Evolutionary conservation across 2,797 vertebrate genomes (phyloP).

Genomic region (Myotis planiceps): DNA sequence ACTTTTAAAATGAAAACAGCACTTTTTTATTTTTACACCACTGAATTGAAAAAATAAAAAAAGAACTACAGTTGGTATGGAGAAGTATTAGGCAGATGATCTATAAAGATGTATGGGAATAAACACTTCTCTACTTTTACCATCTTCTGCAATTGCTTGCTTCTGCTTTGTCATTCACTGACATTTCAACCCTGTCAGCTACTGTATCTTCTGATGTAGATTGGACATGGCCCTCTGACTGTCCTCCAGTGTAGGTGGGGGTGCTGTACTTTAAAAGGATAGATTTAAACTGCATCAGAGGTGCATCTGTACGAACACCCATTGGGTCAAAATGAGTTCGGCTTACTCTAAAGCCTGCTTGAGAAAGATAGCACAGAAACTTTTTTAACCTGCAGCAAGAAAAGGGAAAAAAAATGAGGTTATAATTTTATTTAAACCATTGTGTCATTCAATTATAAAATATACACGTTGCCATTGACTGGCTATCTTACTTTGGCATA

Average conservation of each 20-base stretch:
- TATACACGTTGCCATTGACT: background rate
- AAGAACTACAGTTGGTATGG: background rate
- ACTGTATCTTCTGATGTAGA: conserved; percentile 76
- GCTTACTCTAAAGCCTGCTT: conserved; percentile 96
- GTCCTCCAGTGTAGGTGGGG: conserved; percentile 88
- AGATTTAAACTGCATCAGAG: conserved; percentile 93
- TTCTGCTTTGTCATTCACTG: conserved; percentile 70
- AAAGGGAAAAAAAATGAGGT: background rate
- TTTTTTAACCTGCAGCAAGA: conserved; percentile 93
- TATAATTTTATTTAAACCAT: background rate
- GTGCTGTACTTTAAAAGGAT: conserved; percentile 94
- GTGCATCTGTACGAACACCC: conserved; percentile 94
- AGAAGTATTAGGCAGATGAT: background rate
- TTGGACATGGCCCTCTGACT: conserved; percentile 81
- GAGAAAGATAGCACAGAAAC: conserved; percentile 94
- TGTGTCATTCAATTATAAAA: background rate
- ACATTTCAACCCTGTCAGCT: conserved; percentile 76
- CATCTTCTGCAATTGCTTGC: conserved; percentile 64
- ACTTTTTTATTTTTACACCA: conserved; percentile 58
- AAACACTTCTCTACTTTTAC: accelerated
- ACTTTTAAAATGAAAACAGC: conserved; percentile 69
- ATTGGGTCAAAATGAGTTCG: conserved; percentile 98
- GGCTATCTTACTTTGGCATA: conserved; percentile 95
- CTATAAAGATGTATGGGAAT: background rate
- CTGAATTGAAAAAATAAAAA: conserved; percentile 58